These are phyloP conservation scores for Palythoa caribaeorum DNA, from an alignment of 92 coral and sea anemone species.

Conservation along the genomic window DNA sequence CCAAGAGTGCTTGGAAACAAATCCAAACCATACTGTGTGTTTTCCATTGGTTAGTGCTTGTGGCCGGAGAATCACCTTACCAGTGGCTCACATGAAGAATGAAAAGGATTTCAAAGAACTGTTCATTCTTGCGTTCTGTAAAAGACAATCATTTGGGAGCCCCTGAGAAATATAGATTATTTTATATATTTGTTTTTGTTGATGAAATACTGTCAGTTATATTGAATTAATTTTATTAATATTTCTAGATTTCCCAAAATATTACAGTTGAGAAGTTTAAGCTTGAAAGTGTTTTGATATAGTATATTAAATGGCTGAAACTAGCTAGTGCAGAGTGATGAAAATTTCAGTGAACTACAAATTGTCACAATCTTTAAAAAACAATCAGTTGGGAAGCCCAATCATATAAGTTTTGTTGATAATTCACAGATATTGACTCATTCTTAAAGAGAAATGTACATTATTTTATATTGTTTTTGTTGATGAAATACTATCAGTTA, in stretches of 20 bases:
- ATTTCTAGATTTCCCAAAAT: not conserved
- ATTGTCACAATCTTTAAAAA: no score
- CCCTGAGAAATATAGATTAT: not conserved
- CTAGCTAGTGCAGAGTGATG: no score
- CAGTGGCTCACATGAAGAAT: conserved; percentile 52
- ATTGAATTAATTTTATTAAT: not conserved
- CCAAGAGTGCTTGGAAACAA: conserved; percentile 52
- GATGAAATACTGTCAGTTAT: no score
- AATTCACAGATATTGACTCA: no score
- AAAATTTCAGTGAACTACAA: no score
- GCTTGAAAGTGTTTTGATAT: not conserved
- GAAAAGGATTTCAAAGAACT: conserved; percentile 32
- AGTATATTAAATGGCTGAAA: no score
- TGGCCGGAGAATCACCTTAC: conserved; percentile 46
- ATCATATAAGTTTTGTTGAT: no score
- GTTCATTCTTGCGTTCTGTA: conserved; percentile 38
- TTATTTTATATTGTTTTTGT: not conserved
- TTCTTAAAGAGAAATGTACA: not conserved
- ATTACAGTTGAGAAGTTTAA: not conserved
- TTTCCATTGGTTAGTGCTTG: conserved; percentile 55
- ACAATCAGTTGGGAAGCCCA: no score
- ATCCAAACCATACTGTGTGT: conserved; percentile 43
- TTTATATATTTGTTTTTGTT: not conserved
- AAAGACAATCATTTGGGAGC: conserved; percentile 1
- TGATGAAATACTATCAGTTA: no score